Conservation (phyloP, 2,113 vertebrate species). For the Illadopsis cleaveri region DNA sequence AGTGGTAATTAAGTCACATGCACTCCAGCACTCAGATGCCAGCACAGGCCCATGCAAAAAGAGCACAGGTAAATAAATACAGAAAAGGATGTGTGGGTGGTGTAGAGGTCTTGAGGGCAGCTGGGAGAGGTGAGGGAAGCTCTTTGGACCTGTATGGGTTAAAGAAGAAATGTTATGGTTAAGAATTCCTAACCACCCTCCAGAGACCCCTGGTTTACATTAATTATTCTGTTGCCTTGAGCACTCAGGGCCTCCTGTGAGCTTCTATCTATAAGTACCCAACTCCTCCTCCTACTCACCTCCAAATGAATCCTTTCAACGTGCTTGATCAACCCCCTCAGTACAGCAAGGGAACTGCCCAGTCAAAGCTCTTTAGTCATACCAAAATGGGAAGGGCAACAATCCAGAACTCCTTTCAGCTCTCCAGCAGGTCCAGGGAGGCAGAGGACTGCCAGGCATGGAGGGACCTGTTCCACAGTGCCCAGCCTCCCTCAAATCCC, state of each 20-base stretch:
- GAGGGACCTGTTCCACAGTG: not conserved
- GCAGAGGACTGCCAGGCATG: not conserved
- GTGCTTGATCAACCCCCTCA: not conserved
- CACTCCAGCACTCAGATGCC: not conserved
- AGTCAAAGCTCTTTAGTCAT: not conserved
- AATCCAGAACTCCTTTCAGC: not conserved
- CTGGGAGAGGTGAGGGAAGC: not conserved
- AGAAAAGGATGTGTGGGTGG: not conserved
- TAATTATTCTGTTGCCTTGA: conserved; percentile 80
- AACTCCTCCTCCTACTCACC: conserved; percentile 11
- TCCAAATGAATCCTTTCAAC: not conserved
- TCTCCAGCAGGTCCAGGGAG: not conserved
- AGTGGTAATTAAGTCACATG: not conserved
- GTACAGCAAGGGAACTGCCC: not conserved
- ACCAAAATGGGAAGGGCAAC: not conserved
- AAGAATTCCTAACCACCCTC: conserved; percentile 77
- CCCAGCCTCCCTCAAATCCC: not conserved
- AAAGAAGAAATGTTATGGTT: conserved; percentile 68
- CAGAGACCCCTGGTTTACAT: conserved; percentile 76
- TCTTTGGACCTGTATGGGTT: conserved; percentile 29
- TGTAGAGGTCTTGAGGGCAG: not conserved
- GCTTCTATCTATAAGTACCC: conserved; percentile 42
- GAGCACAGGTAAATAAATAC: not conserved
- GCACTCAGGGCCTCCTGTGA: conserved; percentile 53
- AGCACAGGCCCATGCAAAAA: not conserved